These are phyloP conservation scores for Triplophysa rosa DNA, from an alignment of 2,113 vertebrate genomes.

Conservation along the genomic window DNA sequence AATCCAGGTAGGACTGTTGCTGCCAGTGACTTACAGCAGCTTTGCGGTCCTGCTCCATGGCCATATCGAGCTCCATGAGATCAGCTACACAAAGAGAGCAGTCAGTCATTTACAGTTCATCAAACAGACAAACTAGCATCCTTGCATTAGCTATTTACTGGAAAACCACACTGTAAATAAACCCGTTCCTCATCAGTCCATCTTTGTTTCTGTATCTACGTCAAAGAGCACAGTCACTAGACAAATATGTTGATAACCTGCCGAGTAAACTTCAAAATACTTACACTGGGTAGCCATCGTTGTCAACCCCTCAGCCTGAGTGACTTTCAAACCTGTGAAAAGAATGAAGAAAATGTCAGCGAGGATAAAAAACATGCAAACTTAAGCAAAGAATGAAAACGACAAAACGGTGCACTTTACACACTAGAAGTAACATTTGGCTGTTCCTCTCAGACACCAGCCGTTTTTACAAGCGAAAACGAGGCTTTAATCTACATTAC, in stretches of 20 bases:
- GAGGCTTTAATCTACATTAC: slow-evolving; percentile 18
- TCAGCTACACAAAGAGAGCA: slow-evolving; percentile 78
- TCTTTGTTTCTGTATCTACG: background rate
- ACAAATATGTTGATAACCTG: background rate
- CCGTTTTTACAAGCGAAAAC: slow-evolving; percentile 28
- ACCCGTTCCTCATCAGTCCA: background rate
- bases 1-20: slow-evolving; percentile 97
- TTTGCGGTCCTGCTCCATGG: slow-evolving; percentile 96
- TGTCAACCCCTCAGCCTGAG: slow-evolving; percentile 75
- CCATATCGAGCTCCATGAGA: slow-evolving; percentile 99
- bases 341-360: slow-evolving; percentile 40
- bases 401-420: background rate
- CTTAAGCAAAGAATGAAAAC: background rate
- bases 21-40: slow-evolving; percentile 97
- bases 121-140: background rate
- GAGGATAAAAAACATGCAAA: background rate
- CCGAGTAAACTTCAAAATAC: slow-evolving; percentile 50
- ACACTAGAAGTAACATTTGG: slow-evolving; percentile 26
- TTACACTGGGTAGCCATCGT: slow-evolving; percentile 97
- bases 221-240: background rate
- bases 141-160: background rate
- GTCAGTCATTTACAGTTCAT: background rate
- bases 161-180: slow-evolving; percentile 2
- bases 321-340: slow-evolving; percentile 74
- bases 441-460: slow-evolving; percentile 47